Evolutionary conservation across 2,113 vertebrate genomes (phyloP), one percentile per base, ranked within the genome.

Genomic region (Centrocercus urophasianus): DNA sequence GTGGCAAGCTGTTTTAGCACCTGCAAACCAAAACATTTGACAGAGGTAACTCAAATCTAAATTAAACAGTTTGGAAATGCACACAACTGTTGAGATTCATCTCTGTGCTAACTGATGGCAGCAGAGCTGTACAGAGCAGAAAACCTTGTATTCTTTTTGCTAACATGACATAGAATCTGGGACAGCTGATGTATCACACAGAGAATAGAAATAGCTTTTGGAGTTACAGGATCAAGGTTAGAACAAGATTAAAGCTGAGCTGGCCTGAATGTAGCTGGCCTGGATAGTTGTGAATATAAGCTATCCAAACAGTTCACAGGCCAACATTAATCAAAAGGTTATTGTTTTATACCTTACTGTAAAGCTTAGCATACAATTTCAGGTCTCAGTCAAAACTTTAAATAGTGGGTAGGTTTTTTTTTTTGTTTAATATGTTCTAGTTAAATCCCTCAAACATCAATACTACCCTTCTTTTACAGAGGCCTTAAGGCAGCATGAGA

Each of bases 161-260:
- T 94, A 83, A 83, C 67, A 61, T 83, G 85, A 75, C 43, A 27
- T 83, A 57, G 82, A 93, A 96, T 86, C 76, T 94, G 80, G 83
- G 85, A 90, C 88, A 94, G 89, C 36, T 81, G 89, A 83, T 81
- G 76, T 88, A 90, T 90, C 82, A 86, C 61, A 83, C 24, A 45
- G 69, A 28, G 69, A 93, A 83, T 25, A 81, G 79, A 91, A 94
- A 90, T 20, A 78, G 76, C 27, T 86, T 95, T 95, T 81, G 83
- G 75, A 80, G 65, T 93, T 93, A 83, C 0, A 89, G 82, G 79
- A 90, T 91, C 93, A 95, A 94, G 83, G 88, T 81, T 89, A 81
- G 65, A 95, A 88, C 42, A 90, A 95, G 88, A 96, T 81, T 89
- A 96, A 95, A 94, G 77, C 76, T 72, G 57, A 94, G 69, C 80